Base-by-base conservation (phyloP, 2,797 vertebrate species). In the Crypturellus tataupa region DNA sequence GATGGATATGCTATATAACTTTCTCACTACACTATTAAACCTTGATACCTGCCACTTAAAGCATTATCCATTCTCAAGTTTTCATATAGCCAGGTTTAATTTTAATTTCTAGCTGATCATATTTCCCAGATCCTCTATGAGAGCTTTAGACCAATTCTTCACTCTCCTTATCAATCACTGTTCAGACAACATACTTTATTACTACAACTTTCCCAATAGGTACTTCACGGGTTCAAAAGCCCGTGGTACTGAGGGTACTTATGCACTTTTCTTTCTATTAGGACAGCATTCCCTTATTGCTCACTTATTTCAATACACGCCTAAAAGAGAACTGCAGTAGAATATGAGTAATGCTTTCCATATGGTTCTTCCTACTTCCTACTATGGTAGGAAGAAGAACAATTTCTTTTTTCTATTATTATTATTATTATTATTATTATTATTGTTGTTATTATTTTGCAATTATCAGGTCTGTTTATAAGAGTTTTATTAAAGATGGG, bases 391-490 rank as follows among this genome's bases (percentile, higher is more conserved):
- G 33, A 87, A 25, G 11, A 85, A 68, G 10, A 65, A 18, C 24
- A 20, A 20, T 10, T 68, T 35, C 47, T 49, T 49, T 23, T 49
- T 49, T 49, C 47, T 47, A 16, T 44, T 44, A 3, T 44, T 44
- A 15, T 44, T 18, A 44, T 44, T 46, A 11, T 23, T 24, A 49
- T 49, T 47, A 47, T 47, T 80, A 16, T 44, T 44, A 3, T 44
- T 44, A 15, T 44, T 18, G 19, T 44, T 46, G 23, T 23, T 24
- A 49, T 49, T 47, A 47, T 47, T 80, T 72, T 59, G 47, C 14
- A 70, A 88, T 91, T 76, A 80, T 68, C 53, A 59, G 63, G 7
- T 69, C 72, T 92, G 42, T 93, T 92, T 95, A 91, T 75, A 78
- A 87, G 72, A 79, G 16, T 51, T 91, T 91, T 84, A 81, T 91